Conservation (phyloP, 1,140 invertebrate genomes). For the Pseudomyrmex dendroicus region DNA sequence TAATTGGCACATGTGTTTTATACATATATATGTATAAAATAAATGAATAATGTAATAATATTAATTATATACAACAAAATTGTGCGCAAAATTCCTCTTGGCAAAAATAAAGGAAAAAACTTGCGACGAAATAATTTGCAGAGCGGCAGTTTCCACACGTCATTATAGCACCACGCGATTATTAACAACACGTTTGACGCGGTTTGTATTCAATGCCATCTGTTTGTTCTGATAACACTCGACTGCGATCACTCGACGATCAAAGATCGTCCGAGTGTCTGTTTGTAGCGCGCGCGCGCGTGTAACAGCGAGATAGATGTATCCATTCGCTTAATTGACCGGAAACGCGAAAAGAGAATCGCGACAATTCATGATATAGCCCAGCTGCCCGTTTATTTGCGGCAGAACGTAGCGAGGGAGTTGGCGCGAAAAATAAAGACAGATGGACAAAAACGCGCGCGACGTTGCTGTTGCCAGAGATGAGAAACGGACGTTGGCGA, state of each 20-base stretch:
- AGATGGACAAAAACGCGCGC: too few species aligned
- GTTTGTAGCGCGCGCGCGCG: constrained; percentile 2
- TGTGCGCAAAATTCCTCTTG: neutral
- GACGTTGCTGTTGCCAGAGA: too few species aligned
- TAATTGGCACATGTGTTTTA: neutral
- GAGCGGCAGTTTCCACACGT: neutral
- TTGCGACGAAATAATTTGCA: too few species aligned
- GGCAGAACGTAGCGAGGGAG: constrained; percentile 5
- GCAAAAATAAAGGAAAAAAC: neutral
- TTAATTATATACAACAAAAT: too few species aligned
- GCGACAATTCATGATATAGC: constrained; percentile 57
- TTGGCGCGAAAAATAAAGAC: constrained; percentile 6
- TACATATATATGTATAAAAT: too few species aligned
- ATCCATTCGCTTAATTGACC: constrained; percentile 31
- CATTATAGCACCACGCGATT: neutral
- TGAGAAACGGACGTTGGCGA: neutral
- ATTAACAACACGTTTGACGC: neutral
- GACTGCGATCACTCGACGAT: neutral
- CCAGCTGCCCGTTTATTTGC: constrained; percentile 49
- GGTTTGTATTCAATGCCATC: constrained; percentile 1
- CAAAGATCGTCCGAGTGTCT: constrained; percentile 18
- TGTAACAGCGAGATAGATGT: neutral
- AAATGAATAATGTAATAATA: too few species aligned
- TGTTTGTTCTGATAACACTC: constrained; percentile 7
- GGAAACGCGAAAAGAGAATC: constrained; percentile 50